Conservation (phyloP, 2,888 invertebrate species). For the Podotricha telesiphe region DNA sequence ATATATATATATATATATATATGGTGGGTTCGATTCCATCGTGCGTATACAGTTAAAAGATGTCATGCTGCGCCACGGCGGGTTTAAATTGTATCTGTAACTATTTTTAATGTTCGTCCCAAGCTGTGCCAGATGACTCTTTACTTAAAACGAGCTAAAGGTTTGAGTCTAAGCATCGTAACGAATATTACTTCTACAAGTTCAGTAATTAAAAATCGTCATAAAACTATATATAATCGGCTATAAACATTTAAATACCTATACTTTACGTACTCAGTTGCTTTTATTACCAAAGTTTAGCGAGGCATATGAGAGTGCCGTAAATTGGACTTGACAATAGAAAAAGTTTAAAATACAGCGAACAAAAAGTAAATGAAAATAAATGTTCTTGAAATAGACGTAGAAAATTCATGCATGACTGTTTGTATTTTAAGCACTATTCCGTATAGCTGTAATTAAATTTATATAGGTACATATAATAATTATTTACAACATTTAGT, state of each 20-base stretch:
- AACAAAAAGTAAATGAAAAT: not conserved
- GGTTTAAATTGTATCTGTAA: not conserved
- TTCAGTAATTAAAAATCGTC: not conserved
- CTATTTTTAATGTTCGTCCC: not conserved
- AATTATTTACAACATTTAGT: too few species aligned
- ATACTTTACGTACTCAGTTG: constrained; percentile 4
- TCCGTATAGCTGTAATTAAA: too few species aligned
- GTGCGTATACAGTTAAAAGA: too few species aligned
- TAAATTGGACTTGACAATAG: constrained; percentile 10
- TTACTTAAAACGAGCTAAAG: not conserved
- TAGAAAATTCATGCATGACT: not conserved
- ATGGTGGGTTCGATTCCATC: too few species aligned
- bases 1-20: too few species aligned
- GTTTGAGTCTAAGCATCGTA: not conserved
- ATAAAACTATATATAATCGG: not conserved
- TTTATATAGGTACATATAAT: too few species aligned
- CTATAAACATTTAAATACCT: not conserved
- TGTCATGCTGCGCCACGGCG: too few species aligned
- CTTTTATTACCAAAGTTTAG: constrained; percentile 4
- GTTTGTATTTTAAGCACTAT: not conserved
- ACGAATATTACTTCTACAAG: not conserved
- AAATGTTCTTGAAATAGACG: not conserved
- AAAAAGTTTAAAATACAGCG: not conserved
- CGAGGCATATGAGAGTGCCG: not conserved
- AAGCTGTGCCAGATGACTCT: not conserved